Evolutionary conservation across 2,888 invertebrate species (phyloP).

Genomic region (Melieria picta): DNA sequence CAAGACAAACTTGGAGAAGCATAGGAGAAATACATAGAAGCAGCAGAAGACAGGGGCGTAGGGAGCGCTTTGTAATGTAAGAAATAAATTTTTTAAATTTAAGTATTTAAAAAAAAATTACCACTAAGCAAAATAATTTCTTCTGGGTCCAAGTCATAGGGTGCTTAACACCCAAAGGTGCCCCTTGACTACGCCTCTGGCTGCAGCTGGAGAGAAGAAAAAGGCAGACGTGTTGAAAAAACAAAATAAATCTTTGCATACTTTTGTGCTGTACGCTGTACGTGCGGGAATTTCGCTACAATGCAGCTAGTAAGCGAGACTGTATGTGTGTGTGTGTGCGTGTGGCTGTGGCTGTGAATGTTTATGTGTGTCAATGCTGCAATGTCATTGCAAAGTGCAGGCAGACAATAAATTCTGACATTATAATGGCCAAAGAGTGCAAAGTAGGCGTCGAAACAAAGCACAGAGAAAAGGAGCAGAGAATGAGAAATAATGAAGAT

Average conservation of each 20-base stretch:
- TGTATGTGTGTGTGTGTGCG: neutral
- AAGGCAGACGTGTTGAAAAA: neutral
- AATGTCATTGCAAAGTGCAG: constrained; percentile 32
- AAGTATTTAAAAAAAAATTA: too few species aligned
- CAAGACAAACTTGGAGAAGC: too few species aligned
- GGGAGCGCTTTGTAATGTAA: too few species aligned
- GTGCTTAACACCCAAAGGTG: too few species aligned
- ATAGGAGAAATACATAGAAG: too few species aligned
- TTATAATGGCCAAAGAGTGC: neutral
- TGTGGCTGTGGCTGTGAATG: neutral
- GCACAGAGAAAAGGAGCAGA: neutral
- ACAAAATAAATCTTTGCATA: constrained; percentile 33
- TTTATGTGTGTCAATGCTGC: neutral
- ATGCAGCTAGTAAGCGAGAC: neutral
- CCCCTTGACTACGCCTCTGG: too few species aligned
- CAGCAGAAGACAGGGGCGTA: too few species aligned
- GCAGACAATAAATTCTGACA: constrained; percentile 35
- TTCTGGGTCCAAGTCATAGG: too few species aligned
- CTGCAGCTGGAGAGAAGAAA: too few species aligned
- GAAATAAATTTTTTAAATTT: too few species aligned
- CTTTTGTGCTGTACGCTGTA: constrained; percentile 16
- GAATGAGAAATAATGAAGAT: neutral
- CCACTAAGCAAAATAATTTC: too few species aligned
- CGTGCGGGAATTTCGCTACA: neutral
- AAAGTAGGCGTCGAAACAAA: neutral